Evolutionary conservation across 2,113 vertebrate genomes (phyloP).

Genomic region (Cheirogaleus medius): DNA sequence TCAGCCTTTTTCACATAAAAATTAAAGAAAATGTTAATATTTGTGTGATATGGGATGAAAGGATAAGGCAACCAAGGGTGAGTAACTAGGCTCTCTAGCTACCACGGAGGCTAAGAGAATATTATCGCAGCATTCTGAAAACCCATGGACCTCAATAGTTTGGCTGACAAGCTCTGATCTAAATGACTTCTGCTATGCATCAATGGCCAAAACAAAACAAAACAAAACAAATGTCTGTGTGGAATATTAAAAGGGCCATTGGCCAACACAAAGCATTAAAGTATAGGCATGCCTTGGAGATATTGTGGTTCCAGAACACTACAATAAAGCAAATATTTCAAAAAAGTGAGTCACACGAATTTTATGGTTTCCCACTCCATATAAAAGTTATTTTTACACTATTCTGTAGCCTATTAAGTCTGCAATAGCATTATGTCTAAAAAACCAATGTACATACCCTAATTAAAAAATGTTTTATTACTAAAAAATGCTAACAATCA

Average conservation of each 20-base stretch:
- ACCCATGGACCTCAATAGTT: neutral
- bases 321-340: neutral
- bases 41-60: neutral
- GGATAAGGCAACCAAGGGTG: neutral
- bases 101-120: neutral
- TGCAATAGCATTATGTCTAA: too few relatives aligned
- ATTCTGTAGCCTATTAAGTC: too few relatives aligned
- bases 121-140: neutral
- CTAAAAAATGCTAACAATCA: neutral
- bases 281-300: neutral
- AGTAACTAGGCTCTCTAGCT: neutral
- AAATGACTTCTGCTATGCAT: neutral
- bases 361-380: neutral
- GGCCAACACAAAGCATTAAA: conserved; percentile 4
- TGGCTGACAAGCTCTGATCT: neutral
- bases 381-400: neutral
- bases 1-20: neutral
- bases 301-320: neutral
- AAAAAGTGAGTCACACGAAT: neutral
- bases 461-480: neutral
- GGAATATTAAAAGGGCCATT: neutral
- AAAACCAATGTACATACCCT: too few relatives aligned
- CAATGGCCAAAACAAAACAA: neutral
- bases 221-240: neutral
- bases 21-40: neutral